phyloP scores from a whole-genome alignment of 2,797 vertebrate species.

The Dipus sagitta region DNA sequence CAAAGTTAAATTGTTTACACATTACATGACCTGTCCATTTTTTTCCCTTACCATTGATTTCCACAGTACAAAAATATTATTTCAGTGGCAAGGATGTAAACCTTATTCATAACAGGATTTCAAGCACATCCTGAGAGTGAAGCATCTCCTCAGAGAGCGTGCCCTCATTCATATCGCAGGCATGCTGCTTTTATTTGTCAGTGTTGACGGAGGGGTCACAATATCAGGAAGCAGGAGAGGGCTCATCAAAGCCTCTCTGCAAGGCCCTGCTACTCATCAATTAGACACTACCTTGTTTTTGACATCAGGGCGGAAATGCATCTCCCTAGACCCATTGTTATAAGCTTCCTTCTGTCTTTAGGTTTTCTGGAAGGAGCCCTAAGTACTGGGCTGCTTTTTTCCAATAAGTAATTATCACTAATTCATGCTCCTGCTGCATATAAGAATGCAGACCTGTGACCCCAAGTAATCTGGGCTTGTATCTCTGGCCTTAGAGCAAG shows the following conservation, averaged over 20 bases:
- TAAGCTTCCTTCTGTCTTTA: slow-evolving; percentile 97
- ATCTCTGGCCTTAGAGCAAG: slow-evolving; percentile 85
- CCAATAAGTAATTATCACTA: slow-evolving; percentile 92
- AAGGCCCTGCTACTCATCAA: slow-evolving; percentile 92
- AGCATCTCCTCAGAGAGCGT: slow-evolving; percentile 90
- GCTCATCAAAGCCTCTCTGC: slow-evolving; percentile 96
- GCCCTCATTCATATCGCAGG: slow-evolving; percentile 88
- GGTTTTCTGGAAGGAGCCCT: slow-evolving; percentile 89
- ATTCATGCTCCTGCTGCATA: slow-evolving; percentile 88
- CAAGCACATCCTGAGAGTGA: slow-evolving; percentile 96
- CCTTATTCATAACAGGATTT: slow-evolving; percentile 99
- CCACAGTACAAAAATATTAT: slow-evolving; percentile 98
- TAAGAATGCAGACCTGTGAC: slow-evolving; percentile 89
- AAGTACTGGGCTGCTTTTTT: slow-evolving; percentile 88
- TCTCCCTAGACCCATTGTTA: slow-evolving; percentile 99
- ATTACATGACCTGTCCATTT: slow-evolving; percentile 83
- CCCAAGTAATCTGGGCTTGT: slow-evolving; percentile 86
- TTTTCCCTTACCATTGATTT: slow-evolving; percentile 88
- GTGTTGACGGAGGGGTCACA: slow-evolving; percentile 96
- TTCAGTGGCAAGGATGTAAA: slow-evolving; percentile 97
- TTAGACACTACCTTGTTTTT: slow-evolving; percentile 94
- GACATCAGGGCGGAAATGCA: slow-evolving; percentile 96
- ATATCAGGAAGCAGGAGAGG: slow-evolving; percentile 99
- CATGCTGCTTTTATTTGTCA: slow-evolving; percentile 92
- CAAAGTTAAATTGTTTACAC: slow-evolving; percentile 89